Conservation (phyloP, 2,797 vertebrate species). For the Eurystomus glaucurus region DNA sequence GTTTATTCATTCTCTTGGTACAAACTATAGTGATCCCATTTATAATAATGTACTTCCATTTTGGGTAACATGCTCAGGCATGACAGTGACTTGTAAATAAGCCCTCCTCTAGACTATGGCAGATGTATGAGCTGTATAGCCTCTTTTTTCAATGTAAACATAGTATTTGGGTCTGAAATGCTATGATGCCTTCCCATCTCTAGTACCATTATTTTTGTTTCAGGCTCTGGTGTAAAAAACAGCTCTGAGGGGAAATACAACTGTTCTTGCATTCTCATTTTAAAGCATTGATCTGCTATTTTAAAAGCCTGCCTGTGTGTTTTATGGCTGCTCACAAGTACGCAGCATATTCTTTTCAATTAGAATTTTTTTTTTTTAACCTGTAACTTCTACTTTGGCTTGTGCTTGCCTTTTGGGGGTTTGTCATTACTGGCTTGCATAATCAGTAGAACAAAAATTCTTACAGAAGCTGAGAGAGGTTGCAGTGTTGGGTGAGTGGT, state of each 20-base stretch:
- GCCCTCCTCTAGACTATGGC: neutral
- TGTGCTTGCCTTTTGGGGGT: neutral
- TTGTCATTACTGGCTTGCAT: neutral
- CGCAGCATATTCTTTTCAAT: neutral
- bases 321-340: neutral
- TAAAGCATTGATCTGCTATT: neutral
- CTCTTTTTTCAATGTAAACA: neutral
- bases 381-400: neutral
- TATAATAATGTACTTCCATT: neutral
- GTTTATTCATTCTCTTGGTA: neutral
- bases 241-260: neutral
- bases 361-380: neutral
- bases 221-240: neutral
- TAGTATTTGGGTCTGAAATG: neutral
- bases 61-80: neutral
- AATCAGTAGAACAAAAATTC: neutral
- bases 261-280: conserved; percentile 6
- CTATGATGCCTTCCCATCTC: neutral
- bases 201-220: neutral
- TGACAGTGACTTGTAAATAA: neutral
- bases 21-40: neutral
- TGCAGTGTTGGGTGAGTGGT: conserved; percentile 7
- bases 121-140: neutral
- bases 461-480: neutral
- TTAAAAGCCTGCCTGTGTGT: neutral